These are phyloP conservation scores for Erpetoichthys calabaricus DNA, from an alignment of 2,797 vertebrate species.

Conservation along the genomic window DNA sequence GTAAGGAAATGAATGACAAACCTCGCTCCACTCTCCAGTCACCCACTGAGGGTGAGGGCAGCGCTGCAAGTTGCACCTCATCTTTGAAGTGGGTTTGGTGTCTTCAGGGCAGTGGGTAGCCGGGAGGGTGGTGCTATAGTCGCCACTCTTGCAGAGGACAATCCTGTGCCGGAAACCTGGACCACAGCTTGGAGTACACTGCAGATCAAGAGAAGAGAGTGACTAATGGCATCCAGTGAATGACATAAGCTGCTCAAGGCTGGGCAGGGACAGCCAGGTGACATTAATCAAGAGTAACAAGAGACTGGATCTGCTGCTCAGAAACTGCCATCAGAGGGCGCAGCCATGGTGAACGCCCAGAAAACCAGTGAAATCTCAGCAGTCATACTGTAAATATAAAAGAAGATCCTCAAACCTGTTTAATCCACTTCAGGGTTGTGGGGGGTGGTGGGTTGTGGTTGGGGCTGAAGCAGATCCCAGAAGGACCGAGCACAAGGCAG, in stretches of 20 bases:
- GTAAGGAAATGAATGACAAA: constrained; percentile 25
- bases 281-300: neutral
- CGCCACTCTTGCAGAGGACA: constrained; percentile 82
- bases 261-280: neutral
- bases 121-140: constrained; percentile 60
- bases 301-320: no score
- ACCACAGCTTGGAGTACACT: constrained; percentile 90
- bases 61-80: constrained; percentile 87
- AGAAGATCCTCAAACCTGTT: no score
- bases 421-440: no score
- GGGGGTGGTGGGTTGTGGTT: no score
- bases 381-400: no score
- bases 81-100: constrained; percentile 72
- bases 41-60: constrained; percentile 89
- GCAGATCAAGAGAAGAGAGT: constrained; percentile 9
- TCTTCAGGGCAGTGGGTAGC: constrained; percentile 63
- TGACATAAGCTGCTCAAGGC: no score
- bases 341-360: no score
- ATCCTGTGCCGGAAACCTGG: constrained; percentile 83
- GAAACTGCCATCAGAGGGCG: no score
- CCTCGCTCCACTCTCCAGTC: constrained; percentile 84
- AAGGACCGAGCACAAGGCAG: no score
- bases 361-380: no score
- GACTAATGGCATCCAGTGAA: neutral
- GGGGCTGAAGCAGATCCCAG: no score